Evolutionary conservation across 2,797 vertebrate genomes (phyloP), one percentile per base, ranked within the genome.

Genomic region (Muscicapa striata): DNA sequence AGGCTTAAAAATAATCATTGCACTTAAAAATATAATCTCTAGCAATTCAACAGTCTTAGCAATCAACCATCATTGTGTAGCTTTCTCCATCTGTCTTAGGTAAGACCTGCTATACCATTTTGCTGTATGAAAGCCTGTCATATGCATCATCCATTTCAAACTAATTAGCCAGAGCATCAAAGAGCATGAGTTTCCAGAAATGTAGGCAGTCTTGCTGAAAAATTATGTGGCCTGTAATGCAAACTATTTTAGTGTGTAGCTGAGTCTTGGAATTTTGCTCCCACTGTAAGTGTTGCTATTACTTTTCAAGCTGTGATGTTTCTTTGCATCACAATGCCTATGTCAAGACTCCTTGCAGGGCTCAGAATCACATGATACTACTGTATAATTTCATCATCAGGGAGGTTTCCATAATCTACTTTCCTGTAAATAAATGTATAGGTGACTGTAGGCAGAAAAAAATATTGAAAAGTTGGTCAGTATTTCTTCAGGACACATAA

Each of bases 221-320:
- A 84, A 10, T 19, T 19, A 14, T 26, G 16, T 29, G 48, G 24
- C 23, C 38, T 77, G 2, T 48, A 32, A 27, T 36, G 10, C 46
- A 68, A 78, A 64, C 8, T 11, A 3, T 34, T 79, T 16, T 59
- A 32, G 5, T 11, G 8, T 82, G 26, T 27, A 51, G 45, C 32
- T 32, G 34, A 66, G 20, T 30, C 45, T 66, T 63, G 34, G 45
- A 21, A 36, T 78, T 69, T 51, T 63, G 15, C 12, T 87, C 9
- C 32, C 34, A 15, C 21, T 61, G 2, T 20, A 32, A 0, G 0
- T 75, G 21, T 69, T 55, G 21, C 51, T 41, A 4, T 24, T 66
- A 48, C 52, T 29, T 79, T 82, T 36, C n/a, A 38, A 22, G 32
- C 48, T 52, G 12, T 24, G 66, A 9, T 49, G n/a, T 40, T 87